Evolutionary conservation across 1,140 invertebrate species (phyloP), one percentile per base, ranked within the genome.

Genomic region (Dolichoris vasculosae): DNA sequence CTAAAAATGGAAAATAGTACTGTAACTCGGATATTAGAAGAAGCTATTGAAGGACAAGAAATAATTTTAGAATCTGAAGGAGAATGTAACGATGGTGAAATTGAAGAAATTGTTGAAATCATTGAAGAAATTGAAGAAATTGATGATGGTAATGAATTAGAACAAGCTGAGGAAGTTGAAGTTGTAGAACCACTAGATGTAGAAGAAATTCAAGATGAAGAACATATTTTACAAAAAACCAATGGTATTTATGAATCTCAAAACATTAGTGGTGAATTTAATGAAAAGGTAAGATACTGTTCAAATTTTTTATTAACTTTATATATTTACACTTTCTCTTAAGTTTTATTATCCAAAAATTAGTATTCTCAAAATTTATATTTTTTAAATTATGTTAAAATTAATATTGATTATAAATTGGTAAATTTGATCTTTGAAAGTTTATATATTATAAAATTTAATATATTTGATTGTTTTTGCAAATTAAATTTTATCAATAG

Each of bases 91-190:
- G 90, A 91, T 26, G 88, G 88, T 55, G 91, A 92, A 38, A 87
- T 88, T 63, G 87, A 88, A 63, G 88, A 89, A 77, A 90, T 90
- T 82, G 87, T 90, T 73, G 89, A 90, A 89, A 91, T 92, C 84
- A 90, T 92, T 6, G 92, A 92, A 77, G 91, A 91, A 80, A 89
- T 91, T 17, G 90, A 91, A 82, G 88, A 86, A 23, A 86, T 83
- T 0, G 89, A 88, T 4, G 90, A 91, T 32, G 86, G 88, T 67
- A 90, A 91, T 32, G 88, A 89, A 73, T 55, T 80, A 0, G 87
- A 89, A 15, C 88, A 91, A 11, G 67, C 75, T 23, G 82, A 86
- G 38, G 82, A 86, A 40, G 82, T 88, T 30, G 30, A 84, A 13
- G 55, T 11, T 59, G 15, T 46, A 86, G 38, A n/a, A n/a, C n/a